Conservation (phyloP, 2,113 vertebrate genomes). For the human region GRCh38 chr17:45860501-45861000, state of each 20-base stretch:
- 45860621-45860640: not conserved
- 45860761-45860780: not conserved
- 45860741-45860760: not conserved
- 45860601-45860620: not conserved
- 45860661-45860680: not conserved
- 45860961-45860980: not conserved
- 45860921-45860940: not conserved
- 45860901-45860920: not conserved
- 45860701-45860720: not conserved
- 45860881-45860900: not conserved
- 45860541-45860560: not conserved
- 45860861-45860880: not conserved
- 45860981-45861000: not conserved
- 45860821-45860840: not conserved
- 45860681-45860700: not conserved
- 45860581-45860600: not conserved
- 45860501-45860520: not conserved
- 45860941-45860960: not conserved
- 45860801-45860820: not conserved
- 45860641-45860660: not conserved
- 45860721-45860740: not conserved
- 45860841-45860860: not conserved
- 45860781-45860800: not conserved
- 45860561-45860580: not conserved
- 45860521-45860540: not conserved